Evolutionary conservation across 2,113 vertebrate genomes (phyloP), one percentile per base, ranked within the genome.

Genomic region (Ammodytes dubius): DNA sequence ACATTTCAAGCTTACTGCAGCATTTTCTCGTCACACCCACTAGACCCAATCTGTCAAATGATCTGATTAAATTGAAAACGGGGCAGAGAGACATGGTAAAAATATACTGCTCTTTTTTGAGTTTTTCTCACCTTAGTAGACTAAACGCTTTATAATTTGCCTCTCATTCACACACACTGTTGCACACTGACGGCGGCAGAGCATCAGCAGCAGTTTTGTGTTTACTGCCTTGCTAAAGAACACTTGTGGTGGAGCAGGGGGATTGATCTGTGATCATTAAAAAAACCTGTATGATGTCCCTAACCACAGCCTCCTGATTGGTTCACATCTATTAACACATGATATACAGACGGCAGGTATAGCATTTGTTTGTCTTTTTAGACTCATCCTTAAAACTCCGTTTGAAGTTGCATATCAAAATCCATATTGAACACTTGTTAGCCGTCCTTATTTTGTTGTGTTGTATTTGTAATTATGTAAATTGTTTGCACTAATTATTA

Each of bases 1-100:
- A 85, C 27, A 86, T 82, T 71, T 50, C 39, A 46, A 49, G 67
- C 50, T 89, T 70, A 83, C 68, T 69, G 13, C 74, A 86, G 81
- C 84, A 82, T 49, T 83, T 88, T 91, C 54, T 70, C n/a, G 27
- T 54, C 72, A 70, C 39, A 40, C 68, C 35, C 27, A 56, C 40
- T 6, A 42, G 3, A 70, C 50, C 10, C 47, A 56, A 35, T 68
- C 73, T 73, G 39, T 74, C 49, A 80, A 39, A 82, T 27, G 27
- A 27, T 59, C 19, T 79, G 54, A 89, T 88, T 50, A 4, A 57
- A 59, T 74, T 74, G 54, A 47, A 65, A 73, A 12, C 40, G 27
- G 0, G 5, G 1, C 54, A 66, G 35, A 68, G 57, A 3, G 5
- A 54, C 42, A 70, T 61, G 66, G 60, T 49, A 10, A 71, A 79